phyloP scores from a whole-genome alignment of 2,113 vertebrate genomes.

The Agapornis roseicollis region DNA sequence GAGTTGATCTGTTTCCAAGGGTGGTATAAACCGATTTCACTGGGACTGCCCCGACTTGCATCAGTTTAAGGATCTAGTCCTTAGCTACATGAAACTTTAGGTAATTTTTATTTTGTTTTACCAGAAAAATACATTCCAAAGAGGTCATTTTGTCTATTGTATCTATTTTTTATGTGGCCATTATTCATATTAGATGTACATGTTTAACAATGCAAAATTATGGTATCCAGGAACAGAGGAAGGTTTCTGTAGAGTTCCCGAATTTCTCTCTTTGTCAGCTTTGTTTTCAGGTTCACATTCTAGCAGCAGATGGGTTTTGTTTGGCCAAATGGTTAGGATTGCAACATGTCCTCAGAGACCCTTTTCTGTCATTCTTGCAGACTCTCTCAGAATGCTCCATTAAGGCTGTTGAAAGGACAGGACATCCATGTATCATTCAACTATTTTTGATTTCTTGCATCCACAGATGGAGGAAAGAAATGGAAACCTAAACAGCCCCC shows the following conservation, averaged over 20 bases:
- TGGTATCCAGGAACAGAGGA: background rate
- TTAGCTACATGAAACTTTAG: background rate
- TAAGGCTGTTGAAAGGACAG: background rate
- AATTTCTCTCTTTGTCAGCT: background rate
- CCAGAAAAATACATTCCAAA: background rate
- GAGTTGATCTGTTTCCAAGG: background rate
- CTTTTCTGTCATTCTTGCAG: background rate
- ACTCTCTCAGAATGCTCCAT: background rate
- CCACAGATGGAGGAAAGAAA: background rate
- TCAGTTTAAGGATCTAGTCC: background rate
- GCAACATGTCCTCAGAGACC: background rate
- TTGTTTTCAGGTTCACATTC: background rate
- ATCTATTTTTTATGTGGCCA: background rate
- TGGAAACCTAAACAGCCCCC: background rate
- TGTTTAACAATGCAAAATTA: background rate
- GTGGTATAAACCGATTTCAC: background rate
- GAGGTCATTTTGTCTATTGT: background rate
- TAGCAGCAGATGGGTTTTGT: background rate
- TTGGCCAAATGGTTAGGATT: background rate
- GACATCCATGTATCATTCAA: background rate
- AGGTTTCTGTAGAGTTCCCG: background rate
- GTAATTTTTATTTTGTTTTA: background rate
- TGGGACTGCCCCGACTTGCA: background rate
- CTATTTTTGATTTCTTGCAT: background rate
- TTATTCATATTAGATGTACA: background rate